phyloP scores from a whole-genome alignment of 1,140 invertebrate species.

The Plectrocnemia conspersa region DNA sequence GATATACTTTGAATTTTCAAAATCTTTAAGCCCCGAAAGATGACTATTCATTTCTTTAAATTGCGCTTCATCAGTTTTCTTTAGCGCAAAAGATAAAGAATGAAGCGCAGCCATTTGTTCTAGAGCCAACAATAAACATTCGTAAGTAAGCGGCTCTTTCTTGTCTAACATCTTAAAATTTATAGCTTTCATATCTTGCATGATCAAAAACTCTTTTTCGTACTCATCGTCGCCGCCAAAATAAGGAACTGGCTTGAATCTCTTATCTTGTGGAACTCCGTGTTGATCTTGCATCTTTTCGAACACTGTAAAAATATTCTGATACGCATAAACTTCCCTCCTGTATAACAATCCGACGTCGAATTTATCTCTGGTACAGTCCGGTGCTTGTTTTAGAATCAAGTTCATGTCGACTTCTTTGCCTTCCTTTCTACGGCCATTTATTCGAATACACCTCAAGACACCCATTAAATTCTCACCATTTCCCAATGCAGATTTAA shows the following conservation, averaged over 20 bases:
- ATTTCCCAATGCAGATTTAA: too few relatives aligned
- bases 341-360: conserved; percentile 15
- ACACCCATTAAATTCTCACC: too few relatives aligned
- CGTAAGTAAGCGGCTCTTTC: conserved; percentile 46
- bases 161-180: conserved; percentile 53
- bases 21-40: too few relatives aligned
- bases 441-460: too few relatives aligned
- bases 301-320: conserved; percentile 13
- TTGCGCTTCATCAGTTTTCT: conserved; percentile 8
- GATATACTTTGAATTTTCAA: too few relatives aligned
- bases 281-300: conserved; percentile 11
- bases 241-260: conserved; percentile 34
- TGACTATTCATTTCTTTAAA: too few relatives aligned
- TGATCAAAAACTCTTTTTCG: conserved; percentile 43
- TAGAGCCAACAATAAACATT: conserved; percentile 46
- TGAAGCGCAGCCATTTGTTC: conserved; percentile 54
- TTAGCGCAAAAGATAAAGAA: conserved; percentile 39
- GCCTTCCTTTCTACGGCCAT: too few relatives aligned
- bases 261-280: conserved; percentile 18
- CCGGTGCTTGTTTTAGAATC: conserved; percentile 19
- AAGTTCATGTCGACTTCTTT: not conserved
- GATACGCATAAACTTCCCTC: conserved; percentile 21
- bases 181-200: conserved; percentile 52
- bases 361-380: conserved; percentile 22
- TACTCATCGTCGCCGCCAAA: conserved; percentile 34